These are phyloP conservation scores for Parazoanthus swiftii DNA, from an alignment of 92 coral and sea anemone genomes.

Conservation along the genomic window DNA sequence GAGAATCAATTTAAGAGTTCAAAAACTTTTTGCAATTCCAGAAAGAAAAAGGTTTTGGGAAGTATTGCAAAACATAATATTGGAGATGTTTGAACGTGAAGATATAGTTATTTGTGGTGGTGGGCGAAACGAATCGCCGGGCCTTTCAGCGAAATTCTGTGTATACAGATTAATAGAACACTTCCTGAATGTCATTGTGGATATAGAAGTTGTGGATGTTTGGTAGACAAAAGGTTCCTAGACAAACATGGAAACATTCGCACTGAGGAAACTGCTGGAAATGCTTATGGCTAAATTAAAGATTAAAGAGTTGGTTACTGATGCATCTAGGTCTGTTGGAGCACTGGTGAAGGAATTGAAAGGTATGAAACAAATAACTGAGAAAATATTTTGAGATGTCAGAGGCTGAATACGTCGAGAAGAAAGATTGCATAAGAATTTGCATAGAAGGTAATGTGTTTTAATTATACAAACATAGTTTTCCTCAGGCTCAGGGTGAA, in stretches of 20 bases:
- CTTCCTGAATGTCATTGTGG: slow-evolving; percentile 42
- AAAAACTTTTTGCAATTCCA: slow-evolving; percentile 41
- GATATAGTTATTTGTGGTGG: slow-evolving; percentile 46
- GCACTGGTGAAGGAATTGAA: slow-evolving; percentile 53
- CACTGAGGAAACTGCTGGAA: slow-evolving; percentile 48
- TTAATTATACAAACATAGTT: too few relatives aligned
- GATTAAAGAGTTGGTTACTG: slow-evolving; percentile 56
- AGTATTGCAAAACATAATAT: slow-evolving; percentile 39
- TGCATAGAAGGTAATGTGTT: too few relatives aligned
- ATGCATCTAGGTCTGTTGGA: slow-evolving; percentile 51
- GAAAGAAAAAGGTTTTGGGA: slow-evolving; percentile 42
- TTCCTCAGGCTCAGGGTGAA: too few relatives aligned
- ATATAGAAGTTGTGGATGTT: slow-evolving; percentile 54
- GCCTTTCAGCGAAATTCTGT: slow-evolving; percentile 60
- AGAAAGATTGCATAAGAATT: too few relatives aligned
- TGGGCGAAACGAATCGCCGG: slow-evolving; percentile 53
- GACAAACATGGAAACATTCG: slow-evolving; percentile 54
- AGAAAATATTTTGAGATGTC: too few relatives aligned
- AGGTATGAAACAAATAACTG: slow-evolving; percentile 28
- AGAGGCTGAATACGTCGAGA: too few relatives aligned
- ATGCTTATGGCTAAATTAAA: slow-evolving; percentile 37
- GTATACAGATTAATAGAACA: slow-evolving; percentile 61
- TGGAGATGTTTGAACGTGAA: slow-evolving; percentile 12
- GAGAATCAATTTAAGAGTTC: slow-evolving; percentile 18
- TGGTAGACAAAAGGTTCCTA: slow-evolving; percentile 48